Conservation (phyloP, 2,888 invertebrate genomes). For the Malthinus flaveolus region DNA sequence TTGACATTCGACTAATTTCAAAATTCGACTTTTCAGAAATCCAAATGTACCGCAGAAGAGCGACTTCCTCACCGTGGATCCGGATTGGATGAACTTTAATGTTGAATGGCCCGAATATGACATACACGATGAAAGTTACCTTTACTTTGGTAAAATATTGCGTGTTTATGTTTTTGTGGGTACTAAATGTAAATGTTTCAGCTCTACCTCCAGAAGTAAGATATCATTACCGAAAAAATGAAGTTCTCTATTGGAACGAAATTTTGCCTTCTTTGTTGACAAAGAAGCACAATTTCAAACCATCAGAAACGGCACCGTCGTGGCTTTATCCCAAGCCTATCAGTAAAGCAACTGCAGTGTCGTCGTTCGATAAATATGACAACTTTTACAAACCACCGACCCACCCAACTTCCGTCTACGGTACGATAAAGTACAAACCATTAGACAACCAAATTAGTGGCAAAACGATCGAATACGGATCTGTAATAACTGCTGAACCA, state of each 20-base stretch:
- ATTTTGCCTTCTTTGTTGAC: constrained; percentile 68
- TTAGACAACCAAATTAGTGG: not conserved
- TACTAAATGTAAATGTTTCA: constrained; percentile 48
- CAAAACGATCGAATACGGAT: constrained; percentile 37
- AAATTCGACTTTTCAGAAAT: constrained; percentile 64
- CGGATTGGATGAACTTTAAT: constrained; percentile 68
- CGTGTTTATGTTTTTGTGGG: not conserved
- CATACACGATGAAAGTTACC: constrained; percentile 71
- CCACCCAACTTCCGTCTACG: constrained; percentile 25
- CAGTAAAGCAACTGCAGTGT: constrained; percentile 18
- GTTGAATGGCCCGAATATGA: constrained; percentile 87
- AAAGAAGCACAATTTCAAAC: constrained; percentile 12
- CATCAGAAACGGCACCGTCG: constrained; percentile 14
- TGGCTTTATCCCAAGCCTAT: constrained; percentile 15
- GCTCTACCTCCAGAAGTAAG: constrained; percentile 77
- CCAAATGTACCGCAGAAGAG: constrained; percentile 74
- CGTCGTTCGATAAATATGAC: constrained; percentile 38
- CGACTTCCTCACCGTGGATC: constrained; percentile 65
- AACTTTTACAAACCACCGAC: constrained; percentile 33
- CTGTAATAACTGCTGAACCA: constrained; percentile 53
- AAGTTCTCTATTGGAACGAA: constrained; percentile 84
- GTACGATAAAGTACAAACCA: constrained; percentile 15
- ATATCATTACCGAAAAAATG: constrained; percentile 75
- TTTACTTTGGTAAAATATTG: constrained; percentile 70
- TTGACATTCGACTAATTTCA: no score